Evolutionary conservation across 2,113 vertebrate species (phyloP), one percentile per base, ranked within the genome.

Genomic region (Cnemophilus loriae): DNA sequence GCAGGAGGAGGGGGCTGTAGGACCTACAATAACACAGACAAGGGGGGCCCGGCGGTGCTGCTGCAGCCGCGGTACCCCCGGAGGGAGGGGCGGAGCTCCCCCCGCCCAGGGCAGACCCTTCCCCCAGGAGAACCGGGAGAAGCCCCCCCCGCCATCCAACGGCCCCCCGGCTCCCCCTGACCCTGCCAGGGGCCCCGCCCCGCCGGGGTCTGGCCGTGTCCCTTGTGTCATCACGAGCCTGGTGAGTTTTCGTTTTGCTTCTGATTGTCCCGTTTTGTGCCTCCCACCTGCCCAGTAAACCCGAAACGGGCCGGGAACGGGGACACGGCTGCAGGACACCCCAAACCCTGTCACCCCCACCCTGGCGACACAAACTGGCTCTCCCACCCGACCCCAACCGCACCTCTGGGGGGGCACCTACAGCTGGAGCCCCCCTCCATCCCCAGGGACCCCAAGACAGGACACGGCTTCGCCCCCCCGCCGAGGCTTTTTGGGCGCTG

Each of bases 1-100:
- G 3, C 5, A 2, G 57, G 28, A 1, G 4, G 37, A n/a, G 33
- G 55, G 15, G 11, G 37, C 21, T 71, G 64, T 16, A 57, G 86
- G 59, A 68, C 53, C 59, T 39, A 18, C 52, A 32, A 6, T 15
- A 77, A 64, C 39, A 6, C 0, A 2, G 39, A 10, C 39, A 41
- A 27, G n/a, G n/a, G 11, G 2, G 8, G 35, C 19, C 16, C 2
- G 7, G 53, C 0, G 2, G 15, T 12, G 52, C 67, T 47, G 42
- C 35, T 9, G 19, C 15, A 11, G 39, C 16, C 10, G 12, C 1
- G 52, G 46, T 23, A 28, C 26, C 71, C 56, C 5, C 0, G 11
- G 16, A 41, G 32, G 35, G 64, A 11, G 35, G 14, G 47, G 39
- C n/a, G 19, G 46, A 35, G 17, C 24, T 47, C 21, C 28, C 37